Evolutionary conservation across 2,113 vertebrate genomes (phyloP).

Genomic region (Todiramphus saurophagus): DNA sequence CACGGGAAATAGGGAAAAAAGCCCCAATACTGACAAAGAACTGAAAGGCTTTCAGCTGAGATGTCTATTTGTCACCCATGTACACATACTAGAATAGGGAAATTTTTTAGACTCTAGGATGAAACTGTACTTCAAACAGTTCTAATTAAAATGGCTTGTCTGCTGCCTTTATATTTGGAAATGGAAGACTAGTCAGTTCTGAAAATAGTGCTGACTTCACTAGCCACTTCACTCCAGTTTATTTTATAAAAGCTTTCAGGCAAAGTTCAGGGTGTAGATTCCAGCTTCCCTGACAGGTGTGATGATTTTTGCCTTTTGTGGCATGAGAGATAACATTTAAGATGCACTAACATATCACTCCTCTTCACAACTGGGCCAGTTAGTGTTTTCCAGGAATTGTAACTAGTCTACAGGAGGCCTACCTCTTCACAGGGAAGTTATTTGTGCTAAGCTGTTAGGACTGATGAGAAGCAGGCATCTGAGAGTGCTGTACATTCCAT

Average conservation of each 20-base stretch:
- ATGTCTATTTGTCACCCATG: neutral
- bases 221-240: neutral
- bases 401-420: neutral
- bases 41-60: neutral
- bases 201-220: neutral
- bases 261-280: neutral
- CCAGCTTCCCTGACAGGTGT: neutral
- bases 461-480: slow-evolving; percentile 33
- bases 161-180: neutral
- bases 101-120: neutral
- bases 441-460: neutral
- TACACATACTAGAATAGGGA: neutral
- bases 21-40: neutral
- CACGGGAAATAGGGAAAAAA: neutral
- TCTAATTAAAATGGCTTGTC: neutral
- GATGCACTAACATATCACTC: neutral
- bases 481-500: slow-evolving; percentile 24
- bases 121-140: neutral
- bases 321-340: neutral
- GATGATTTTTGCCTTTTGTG: neutral
- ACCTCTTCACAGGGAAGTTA: neutral
- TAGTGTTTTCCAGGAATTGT: neutral
- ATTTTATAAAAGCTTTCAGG: neutral
- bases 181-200: neutral
- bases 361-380: neutral